phyloP scores from a whole-genome alignment of 2,888 invertebrate genomes.

The Melanophora roralis region DNA sequence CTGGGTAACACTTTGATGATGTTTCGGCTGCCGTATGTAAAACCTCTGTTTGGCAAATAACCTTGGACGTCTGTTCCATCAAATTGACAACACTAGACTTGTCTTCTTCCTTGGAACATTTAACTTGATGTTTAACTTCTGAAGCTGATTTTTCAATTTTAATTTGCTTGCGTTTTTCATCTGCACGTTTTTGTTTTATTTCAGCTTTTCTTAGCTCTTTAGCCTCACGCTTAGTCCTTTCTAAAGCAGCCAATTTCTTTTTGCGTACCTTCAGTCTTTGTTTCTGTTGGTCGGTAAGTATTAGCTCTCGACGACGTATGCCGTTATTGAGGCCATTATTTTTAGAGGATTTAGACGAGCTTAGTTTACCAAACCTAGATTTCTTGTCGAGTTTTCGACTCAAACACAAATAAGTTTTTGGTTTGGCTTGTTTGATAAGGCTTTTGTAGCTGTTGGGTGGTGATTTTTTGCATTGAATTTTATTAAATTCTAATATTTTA shows the following conservation, averaged over 20 bases:
- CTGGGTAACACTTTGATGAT: not conserved
- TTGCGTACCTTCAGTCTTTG: slow-evolving; percentile 69
- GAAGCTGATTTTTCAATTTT: slow-evolving; percentile 8
- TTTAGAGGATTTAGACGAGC: slow-evolving; percentile 66
- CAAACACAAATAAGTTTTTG: slow-evolving; percentile 75
- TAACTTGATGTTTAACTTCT: slow-evolving; percentile 22
- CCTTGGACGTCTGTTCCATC: slow-evolving; percentile 11
- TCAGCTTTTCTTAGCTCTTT: slow-evolving; percentile 64
- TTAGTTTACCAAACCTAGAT: slow-evolving; percentile 72
- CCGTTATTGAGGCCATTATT: slow-evolving; percentile 55
- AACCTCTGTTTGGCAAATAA: not conserved
- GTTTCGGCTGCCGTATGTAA: not conserved
- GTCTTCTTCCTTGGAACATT: slow-evolving; percentile 36
- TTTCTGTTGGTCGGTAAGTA: slow-evolving; percentile 74
- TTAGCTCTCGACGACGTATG: slow-evolving; percentile 70
- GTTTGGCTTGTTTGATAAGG: slow-evolving; percentile 76
- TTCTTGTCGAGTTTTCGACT: slow-evolving; percentile 71
- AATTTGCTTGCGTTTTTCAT: slow-evolving; percentile 37
- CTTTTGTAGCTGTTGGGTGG: slow-evolving; percentile 76
- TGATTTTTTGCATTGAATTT: slow-evolving; percentile 71
- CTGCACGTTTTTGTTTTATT: slow-evolving; percentile 60
- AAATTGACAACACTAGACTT: slow-evolving; percentile 50
- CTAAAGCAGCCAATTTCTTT: slow-evolving; percentile 67
- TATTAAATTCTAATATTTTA: slow-evolving; percentile 72
- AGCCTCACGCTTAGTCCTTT: slow-evolving; percentile 67